Conservation (phyloP, 1,140 invertebrate genomes). For the fruit fly (Drosophila melanogaster) region Release_6_plus_ISO1_MT NC_004354.4:376001-376500, state of each 20-base stretch:
- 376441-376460: constrained; percentile 26
- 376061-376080: neutral
- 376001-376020: constrained; percentile 21
- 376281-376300: constrained; percentile 59
- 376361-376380: neutral
- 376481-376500: constrained; percentile 64
- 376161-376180: constrained; percentile 48
- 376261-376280: constrained; percentile 67
- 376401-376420: neutral
- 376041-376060: constrained; percentile 70
- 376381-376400: constrained; percentile 16
- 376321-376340: neutral
- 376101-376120: constrained; percentile 63
- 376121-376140: constrained; percentile 53
- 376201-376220: constrained; percentile 59
- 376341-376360: constrained; percentile 45
- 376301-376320: constrained; percentile 1
- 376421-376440: constrained; percentile 22
- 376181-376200: constrained; percentile 2
- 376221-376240: constrained; percentile 53
- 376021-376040: constrained; percentile 46
- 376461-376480: constrained; percentile 44
- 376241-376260: constrained; percentile 44
- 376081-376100: constrained; percentile 36
- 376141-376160: constrained; percentile 13